phyloP scores from a whole-genome alignment of 1,140 invertebrate genomes.

The Bombus polaris region DNA sequence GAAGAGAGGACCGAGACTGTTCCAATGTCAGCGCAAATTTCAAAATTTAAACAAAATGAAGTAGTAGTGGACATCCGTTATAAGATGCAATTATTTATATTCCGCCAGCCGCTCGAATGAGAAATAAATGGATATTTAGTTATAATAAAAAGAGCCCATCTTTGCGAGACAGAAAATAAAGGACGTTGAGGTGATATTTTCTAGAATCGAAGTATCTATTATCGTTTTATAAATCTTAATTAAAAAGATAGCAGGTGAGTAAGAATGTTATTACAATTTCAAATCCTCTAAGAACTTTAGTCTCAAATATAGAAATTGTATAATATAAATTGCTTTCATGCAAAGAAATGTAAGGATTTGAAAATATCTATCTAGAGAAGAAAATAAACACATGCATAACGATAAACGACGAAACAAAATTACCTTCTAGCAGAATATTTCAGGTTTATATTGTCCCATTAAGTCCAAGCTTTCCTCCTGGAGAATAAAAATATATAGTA shows the following conservation, averaged over 20 bases:
- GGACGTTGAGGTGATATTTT: too few species aligned
- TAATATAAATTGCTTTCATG: neutral
- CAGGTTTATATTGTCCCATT: slow-evolving; percentile 25
- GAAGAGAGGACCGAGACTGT: too few species aligned
- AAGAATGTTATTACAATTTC: neutral
- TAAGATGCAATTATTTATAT: neutral
- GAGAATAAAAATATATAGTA: slow-evolving; percentile 18
- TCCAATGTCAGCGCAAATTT: too few species aligned
- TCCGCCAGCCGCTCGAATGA: neutral
- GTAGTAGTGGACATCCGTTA: too few species aligned
- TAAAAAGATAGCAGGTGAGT: neutral
- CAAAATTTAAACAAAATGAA: too few species aligned
- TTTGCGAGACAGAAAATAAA: too few species aligned
- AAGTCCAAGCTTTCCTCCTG: slow-evolving; percentile 30
- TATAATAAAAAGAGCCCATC: too few species aligned
- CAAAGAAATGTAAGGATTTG: neutral
- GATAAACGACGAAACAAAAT: slow-evolving; percentile 23
- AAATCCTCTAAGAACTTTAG: too few species aligned
- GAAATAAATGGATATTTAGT: neutral
- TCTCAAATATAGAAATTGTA: too few species aligned
- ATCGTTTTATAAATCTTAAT: neutral
- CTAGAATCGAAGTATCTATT: neutral
- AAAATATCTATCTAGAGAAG: neutral
- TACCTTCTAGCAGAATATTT: slow-evolving; percentile 31
- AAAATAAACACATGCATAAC: slow-evolving; percentile 17